Base-by-base conservation (phyloP, 2,797 vertebrate species). In the Sphenopsis melanotis region DNA sequence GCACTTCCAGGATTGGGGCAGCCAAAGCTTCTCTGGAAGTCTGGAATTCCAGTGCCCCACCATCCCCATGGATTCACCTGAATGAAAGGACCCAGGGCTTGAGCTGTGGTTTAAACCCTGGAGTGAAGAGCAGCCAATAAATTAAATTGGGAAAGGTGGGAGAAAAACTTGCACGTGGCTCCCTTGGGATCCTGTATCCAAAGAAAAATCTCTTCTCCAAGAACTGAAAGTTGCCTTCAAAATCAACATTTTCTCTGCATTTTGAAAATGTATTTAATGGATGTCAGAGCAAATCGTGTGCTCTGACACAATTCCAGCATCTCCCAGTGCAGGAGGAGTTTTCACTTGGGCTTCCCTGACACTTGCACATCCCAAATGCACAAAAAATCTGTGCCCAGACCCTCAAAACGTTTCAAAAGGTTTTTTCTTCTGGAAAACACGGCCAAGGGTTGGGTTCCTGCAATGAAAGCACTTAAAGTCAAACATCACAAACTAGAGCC, bases 121-220 rank as follows among this genome's bases (percentile, higher is more conserved):
- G 21, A 57, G 13, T 12, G 34, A 53, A 11, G 32, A 32, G 12
- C 1, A 61, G 30, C 10, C 23, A 68, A 3, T 4, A 12, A 63
- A 5, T 29, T 2, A 8, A 12, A 27, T 69, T 20, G 66, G 57
- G 24, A 44, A 72, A 88, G 22, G 27, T 15, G 18, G 21, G 29
- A 66, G 44, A 13, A 56, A 78, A 86, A 10, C 9, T 19, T 39
- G 1, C 9, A 4, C 0, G 0, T 5, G 26, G 27, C 22, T 56
- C 8, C 41, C 19, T 1, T 0, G 8, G 4, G 29, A 11, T 11
- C 10, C 24, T 30, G 8, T 4, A 5, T 2, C 27, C 27, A n/a
- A 47, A 46, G 44, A 6, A 39, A 63, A 71, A 75, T 9, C 50
- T n/a, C 44, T 4, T 10, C 21, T 19, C 18, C 0, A 0, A 19